Percentiles rank a stretch among this genome's conserved stretches.
phyloP scores from a whole-genome alignment of 2,797 vertebrate genomes.

The Sorex maritimensis region DNA sequence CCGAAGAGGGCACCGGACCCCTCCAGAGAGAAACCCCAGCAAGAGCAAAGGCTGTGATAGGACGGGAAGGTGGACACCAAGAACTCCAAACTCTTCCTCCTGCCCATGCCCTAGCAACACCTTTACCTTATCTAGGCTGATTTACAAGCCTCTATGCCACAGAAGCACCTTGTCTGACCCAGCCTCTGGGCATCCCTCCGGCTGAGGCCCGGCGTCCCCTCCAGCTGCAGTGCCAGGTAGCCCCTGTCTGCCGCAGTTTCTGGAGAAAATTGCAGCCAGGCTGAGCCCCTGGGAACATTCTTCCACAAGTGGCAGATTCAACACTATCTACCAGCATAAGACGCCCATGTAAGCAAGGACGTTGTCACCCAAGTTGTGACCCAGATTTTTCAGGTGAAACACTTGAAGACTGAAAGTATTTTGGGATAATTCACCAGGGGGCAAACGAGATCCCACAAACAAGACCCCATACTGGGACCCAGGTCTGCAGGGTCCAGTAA shows the following conservation, averaged over 20 bases:
- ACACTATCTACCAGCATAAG: too few species aligned
- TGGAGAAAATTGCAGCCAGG: neutral
- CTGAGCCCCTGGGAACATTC: accelerated
- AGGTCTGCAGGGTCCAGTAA: neutral
- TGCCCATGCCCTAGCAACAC: too few species aligned
- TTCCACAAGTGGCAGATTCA: too few species aligned
- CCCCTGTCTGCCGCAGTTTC: neutral
- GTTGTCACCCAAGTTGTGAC: neutral
- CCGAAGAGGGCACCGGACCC: too few species aligned
- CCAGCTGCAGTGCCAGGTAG: neutral
- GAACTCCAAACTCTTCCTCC: too few species aligned
- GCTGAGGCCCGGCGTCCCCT: neutral
- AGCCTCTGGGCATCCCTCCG: neutral
- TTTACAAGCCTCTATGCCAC: too few species aligned
- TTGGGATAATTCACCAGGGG: neutral
- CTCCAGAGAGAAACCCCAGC: too few species aligned
- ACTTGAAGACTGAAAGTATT: neutral
- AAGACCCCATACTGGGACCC: neutral
- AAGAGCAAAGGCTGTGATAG: too few species aligned
- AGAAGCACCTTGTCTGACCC: accelerated
- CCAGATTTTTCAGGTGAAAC: neutral
- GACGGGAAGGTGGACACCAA: too few species aligned
- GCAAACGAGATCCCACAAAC: neutral
- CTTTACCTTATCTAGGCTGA: too few species aligned
- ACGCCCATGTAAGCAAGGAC: too few species aligned